phyloP scores from a whole-genome alignment of 2,888 invertebrate species.

The Hanleya hanleyi region DNA sequence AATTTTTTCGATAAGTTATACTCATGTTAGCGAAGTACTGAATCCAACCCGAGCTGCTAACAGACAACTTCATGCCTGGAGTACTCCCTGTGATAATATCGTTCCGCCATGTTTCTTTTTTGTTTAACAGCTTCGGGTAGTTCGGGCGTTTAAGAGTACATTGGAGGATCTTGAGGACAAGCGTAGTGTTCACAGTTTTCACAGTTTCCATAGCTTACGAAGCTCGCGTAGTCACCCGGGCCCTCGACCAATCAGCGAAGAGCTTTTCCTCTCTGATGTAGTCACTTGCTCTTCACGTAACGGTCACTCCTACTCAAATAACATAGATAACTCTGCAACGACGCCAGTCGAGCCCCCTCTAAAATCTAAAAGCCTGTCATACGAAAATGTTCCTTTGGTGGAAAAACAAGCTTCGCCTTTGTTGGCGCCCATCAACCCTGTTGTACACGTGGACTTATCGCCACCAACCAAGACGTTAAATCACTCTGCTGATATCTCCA shows the following conservation, averaged over 20 bases:
- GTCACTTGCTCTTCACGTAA: constrained; percentile 1
- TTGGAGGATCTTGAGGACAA: constrained; percentile 99
- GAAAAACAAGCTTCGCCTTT: constrained; percentile 58
- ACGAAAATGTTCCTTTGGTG: constrained; percentile 69
- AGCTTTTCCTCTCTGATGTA: constrained; percentile 22
- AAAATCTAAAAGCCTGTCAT: constrained; percentile 68
- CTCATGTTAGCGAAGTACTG: too few relatives aligned
- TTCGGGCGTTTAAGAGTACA: constrained; percentile 99
- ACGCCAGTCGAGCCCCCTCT: constrained; percentile 46
- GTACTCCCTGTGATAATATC: too few relatives aligned
- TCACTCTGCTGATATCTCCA: constrained; percentile 46
- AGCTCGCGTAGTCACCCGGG: constrained; percentile 83
- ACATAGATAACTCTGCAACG: constrained; percentile 20
- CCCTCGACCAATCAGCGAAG: constrained; percentile 72
- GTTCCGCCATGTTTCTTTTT: constrained; percentile 43
- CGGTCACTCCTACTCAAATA: constrained; percentile 3
- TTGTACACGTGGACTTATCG: constrained; percentile 44
- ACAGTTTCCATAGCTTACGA: constrained; percentile 70
- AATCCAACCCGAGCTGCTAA: too few relatives aligned
- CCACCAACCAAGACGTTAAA: constrained; percentile 57
- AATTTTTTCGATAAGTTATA: too few relatives aligned
- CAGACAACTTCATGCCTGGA: too few relatives aligned
- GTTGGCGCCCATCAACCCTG: constrained; percentile 56
- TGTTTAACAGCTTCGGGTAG: constrained; percentile 98
- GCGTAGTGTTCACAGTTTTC: constrained; percentile 93